Evolutionary conservation across 1,140 invertebrate genomes (phyloP).

Genomic region (Drosophila pachea): DNA sequence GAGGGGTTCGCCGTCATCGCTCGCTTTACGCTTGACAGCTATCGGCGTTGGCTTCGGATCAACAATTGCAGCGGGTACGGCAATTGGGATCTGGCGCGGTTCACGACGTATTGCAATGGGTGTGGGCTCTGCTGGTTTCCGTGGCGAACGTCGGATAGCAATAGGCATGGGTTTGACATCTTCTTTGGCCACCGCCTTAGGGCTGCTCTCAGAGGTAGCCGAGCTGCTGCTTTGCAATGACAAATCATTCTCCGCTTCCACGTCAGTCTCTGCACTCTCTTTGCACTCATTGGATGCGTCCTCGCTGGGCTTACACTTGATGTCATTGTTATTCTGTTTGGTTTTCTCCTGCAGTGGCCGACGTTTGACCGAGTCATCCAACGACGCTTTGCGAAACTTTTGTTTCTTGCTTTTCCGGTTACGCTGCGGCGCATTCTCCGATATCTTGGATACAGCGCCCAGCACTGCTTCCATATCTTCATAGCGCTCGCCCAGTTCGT

Average conservation of each 20-base stretch:
- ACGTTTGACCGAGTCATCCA: slow-evolving; percentile 38
- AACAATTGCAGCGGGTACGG: slow-evolving; percentile 9
- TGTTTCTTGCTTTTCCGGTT: slow-evolving; percentile 29
- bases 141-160: slow-evolving; percentile 50
- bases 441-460: slow-evolving; percentile 36
- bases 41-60: not conserved
- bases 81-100: slow-evolving; percentile 33
- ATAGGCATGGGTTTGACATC: slow-evolving; percentile 48
- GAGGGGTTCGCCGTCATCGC: slow-evolving; percentile 20
- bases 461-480: slow-evolving; percentile 72
- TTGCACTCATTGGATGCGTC: slow-evolving; percentile 6
- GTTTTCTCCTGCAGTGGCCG: slow-evolving; percentile 52
- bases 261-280: slow-evolving; percentile 32
- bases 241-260: slow-evolving; percentile 59
- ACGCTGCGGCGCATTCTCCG: slow-evolving; percentile 38
- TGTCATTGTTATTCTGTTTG: slow-evolving; percentile 25
- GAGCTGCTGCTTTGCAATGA: slow-evolving; percentile 60
- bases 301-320: not conserved
- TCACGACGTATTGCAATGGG: slow-evolving; percentile 54
- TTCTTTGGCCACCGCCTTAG: slow-evolving; percentile 32
- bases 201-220: slow-evolving; percentile 28
- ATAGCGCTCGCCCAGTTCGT: slow-evolving; percentile 90
- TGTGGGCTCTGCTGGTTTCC: slow-evolving; percentile 43
- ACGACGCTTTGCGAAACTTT: slow-evolving; percentile 51
- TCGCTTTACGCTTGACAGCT: slow-evolving; percentile 46